phyloP scores from a whole-genome alignment of 2,797 vertebrate genomes.

The Amblyraja radiata region DNA sequence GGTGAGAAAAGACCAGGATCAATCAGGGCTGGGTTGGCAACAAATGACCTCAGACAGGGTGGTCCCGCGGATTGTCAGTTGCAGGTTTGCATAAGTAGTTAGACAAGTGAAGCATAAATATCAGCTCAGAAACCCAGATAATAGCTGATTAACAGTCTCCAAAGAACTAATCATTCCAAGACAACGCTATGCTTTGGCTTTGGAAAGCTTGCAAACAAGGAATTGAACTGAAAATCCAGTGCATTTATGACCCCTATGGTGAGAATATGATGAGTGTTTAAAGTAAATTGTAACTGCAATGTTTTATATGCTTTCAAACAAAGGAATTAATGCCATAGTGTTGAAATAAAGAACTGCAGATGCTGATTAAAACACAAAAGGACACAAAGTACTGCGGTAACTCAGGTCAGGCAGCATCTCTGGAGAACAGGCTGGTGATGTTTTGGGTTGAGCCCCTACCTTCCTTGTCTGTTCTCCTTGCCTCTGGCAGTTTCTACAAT shows the following conservation, averaged over 20 bases:
- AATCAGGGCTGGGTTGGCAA: no score
- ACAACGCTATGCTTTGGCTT: no score
- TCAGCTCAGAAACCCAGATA: background rate
- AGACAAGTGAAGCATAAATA: background rate
- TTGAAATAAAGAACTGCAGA: no score
- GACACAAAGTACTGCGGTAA: no score
- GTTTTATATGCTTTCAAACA: background rate
- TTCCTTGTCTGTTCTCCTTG: background rate
- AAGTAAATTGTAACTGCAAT: background rate
- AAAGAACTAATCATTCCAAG: background rate
- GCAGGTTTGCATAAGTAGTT: background rate
- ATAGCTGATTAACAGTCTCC: background rate
- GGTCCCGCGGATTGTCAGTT: background rate
- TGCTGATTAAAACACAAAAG: no score
- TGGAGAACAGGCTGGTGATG: no score
- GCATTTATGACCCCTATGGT: background rate
- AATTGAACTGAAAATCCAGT: background rate
- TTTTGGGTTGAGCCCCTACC: no score
- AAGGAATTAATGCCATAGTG: background rate
- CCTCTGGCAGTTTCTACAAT: background rate
- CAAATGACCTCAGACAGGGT: no score
- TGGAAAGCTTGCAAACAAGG: background rate
- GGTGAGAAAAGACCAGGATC: no score
- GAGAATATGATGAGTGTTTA: background rate
- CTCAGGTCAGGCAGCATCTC: no score